A percentile compares a stretch with the other conserved stretches of the same genome.
Conservation (phyloP, 2,888 invertebrate genomes). For the Andrena bucephala region DNA sequence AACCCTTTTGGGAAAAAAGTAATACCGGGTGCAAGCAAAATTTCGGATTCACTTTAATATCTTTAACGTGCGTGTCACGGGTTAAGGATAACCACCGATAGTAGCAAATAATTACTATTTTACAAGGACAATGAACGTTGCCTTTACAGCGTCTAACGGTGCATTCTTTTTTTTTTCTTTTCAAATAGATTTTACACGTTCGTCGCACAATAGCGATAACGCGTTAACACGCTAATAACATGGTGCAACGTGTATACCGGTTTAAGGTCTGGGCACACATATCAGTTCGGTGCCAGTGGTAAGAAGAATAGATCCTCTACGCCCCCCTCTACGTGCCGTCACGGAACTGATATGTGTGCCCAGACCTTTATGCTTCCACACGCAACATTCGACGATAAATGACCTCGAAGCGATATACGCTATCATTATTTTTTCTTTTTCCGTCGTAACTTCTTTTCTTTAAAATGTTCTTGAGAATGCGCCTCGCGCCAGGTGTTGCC, state of each 20-base stretch:
- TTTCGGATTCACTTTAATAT: constrained; percentile 4
- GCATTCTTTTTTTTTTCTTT: constrained; percentile 23
- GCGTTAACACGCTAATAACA: constrained; percentile 38
- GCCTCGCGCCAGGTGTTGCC: background rate
- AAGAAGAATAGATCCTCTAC: no score
- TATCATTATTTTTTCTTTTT: constrained; percentile 75
- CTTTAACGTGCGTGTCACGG: background rate
- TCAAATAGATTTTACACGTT: constrained; percentile 37
- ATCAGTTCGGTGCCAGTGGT: no score
- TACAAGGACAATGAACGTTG: constrained; percentile 34
- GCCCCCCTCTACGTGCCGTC: no score
- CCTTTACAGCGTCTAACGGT: constrained; percentile 16
- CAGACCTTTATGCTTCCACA: constrained; percentile 55
- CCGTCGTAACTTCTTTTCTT: constrained; percentile 6
- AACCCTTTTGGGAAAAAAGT: background rate
- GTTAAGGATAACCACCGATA: constrained; percentile 16
- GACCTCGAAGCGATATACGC: constrained; percentile 72
- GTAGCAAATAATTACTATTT: constrained; percentile 14
- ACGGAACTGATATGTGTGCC: no score
- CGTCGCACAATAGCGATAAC: constrained; percentile 43
- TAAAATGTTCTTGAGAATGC: constrained; percentile 14
- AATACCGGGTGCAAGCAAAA: background rate
- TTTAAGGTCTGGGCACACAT: constrained; percentile 25
- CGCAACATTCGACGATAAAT: constrained; percentile 61
- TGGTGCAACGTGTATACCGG: constrained; percentile 47